Evolutionary conservation across 2,113 vertebrate species (phyloP).

Genomic region (Burhinus oedicnemus): DNA sequence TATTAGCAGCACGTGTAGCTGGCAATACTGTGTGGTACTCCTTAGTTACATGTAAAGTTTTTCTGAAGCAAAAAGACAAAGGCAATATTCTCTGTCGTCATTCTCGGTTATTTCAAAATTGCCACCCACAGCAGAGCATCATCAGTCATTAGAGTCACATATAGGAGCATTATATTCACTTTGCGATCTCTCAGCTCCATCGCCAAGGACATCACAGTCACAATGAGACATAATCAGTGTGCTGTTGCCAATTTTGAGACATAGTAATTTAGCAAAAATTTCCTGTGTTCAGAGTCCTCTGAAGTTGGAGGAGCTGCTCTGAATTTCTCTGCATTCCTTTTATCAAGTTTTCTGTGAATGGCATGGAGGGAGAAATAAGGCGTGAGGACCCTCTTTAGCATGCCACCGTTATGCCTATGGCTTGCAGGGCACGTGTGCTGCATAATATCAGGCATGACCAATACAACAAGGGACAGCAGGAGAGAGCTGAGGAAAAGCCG

Average conservation of each 20-base stretch:
- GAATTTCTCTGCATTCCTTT: neutral
- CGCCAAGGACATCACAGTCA: constrained; percentile 46
- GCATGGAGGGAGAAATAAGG: neutral
- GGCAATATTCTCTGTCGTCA: constrained; percentile 25
- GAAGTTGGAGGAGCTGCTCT: constrained; percentile 12
- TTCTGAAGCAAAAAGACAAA: constrained; percentile 30
- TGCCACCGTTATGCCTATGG: neutral
- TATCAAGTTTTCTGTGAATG: neutral
- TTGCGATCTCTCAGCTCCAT: neutral
- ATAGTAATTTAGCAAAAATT: constrained; percentile 50
- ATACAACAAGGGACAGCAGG: neutral
- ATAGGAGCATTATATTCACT: constrained; percentile 39
- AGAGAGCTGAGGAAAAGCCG: neutral
- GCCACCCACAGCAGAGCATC: constrained; percentile 37
- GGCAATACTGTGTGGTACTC: neutral
- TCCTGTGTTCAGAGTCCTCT: constrained; percentile 1
- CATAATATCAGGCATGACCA: neutral
- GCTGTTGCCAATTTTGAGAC: constrained; percentile 3
- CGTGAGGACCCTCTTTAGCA: neutral
- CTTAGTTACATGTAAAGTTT: constrained; percentile 41
- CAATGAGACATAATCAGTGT: constrained; percentile 19
- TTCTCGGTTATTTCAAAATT: constrained; percentile 57
- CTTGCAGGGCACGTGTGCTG: neutral
- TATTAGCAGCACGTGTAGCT: neutral
- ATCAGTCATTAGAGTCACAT: constrained; percentile 67